Base-by-base conservation (phyloP, 1,140 invertebrate genomes). In the Drosophila burlai region DNA sequence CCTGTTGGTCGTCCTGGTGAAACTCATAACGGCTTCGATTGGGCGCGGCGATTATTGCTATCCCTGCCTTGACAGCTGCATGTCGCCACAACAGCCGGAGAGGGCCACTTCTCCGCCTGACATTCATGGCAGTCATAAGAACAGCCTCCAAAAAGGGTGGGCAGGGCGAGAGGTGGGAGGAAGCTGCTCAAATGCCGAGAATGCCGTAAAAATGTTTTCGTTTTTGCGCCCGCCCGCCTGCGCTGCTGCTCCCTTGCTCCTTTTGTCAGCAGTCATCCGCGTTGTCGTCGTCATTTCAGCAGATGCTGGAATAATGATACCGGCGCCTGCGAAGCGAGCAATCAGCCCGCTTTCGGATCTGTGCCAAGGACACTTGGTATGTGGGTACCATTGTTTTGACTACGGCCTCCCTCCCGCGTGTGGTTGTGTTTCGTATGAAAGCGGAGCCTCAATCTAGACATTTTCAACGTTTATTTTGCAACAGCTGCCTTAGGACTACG, bases 391-490 rank as follows among this genome's bases (percentile, higher is more conserved):
- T 81, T 89, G 76, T 87, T 89, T 82, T 83, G 71, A 64, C 74
- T 63, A 76, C 38, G n/a, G 40, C 71, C 45, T 0, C 24, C 24
- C 24, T 24, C 49, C 60, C 59, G 34, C 66, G 46, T 49, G 47
- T 16, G 47, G 24, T 5, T 31, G 29, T 71, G 26, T 65, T 15
- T 47, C 21, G 43, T 18, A n/a, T 45, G 74, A 76, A 46, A 69
- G 18, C 4, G 6, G 6, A 26, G 46, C 79, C 62, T 66, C 46
- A 61, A 61, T 67, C 67, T 71, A 45, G 64, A 83, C 58, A 89
- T 78, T 83, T 83, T 75, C 54, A 87, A 87, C 84, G 62, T 87
- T 89, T 85, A 87, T 83, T 87, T 83, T 42, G 83, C 83, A 89
- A 89, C 83, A 81, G 76, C 79, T 80, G 77, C 47, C 80, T 80